phyloP scores from a whole-genome alignment of 2,888 invertebrate species.

The Habrosyne pyritoides region DNA sequence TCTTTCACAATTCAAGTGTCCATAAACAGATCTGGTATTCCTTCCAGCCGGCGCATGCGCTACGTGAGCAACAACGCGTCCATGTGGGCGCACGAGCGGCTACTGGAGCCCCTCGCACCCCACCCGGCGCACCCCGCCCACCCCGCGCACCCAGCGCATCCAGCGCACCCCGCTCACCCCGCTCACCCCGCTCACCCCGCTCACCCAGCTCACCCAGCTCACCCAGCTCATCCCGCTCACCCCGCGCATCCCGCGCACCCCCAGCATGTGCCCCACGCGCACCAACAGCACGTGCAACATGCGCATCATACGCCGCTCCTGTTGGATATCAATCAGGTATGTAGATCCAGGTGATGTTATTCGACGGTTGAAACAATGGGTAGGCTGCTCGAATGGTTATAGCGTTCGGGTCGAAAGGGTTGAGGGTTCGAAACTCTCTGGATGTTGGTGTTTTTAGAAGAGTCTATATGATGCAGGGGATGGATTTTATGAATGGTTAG shows the following conservation, averaged over 20 bases:
- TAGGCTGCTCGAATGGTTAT: background rate
- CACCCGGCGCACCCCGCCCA: slow-evolving; percentile 25
- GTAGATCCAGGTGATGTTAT: background rate
- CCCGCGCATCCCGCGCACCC: slow-evolving; percentile 17
- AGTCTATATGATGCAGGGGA: too few relatives aligned
- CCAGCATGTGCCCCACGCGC: slow-evolving; percentile 16
- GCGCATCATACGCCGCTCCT: slow-evolving; percentile 63
- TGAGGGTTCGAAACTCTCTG: background rate
- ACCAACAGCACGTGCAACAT: slow-evolving; percentile 32
- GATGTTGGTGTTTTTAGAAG: background rate
- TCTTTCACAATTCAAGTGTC: too few relatives aligned
- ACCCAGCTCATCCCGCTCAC: slow-evolving; percentile 29
- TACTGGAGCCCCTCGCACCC: slow-evolving; percentile 22
- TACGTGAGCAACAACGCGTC: slow-evolving; percentile 56
- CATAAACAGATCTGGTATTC: too few relatives aligned
- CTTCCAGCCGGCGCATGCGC: slow-evolving; percentile 73
- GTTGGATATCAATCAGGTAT: slow-evolving; percentile 73
- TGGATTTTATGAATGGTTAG: too few relatives aligned
- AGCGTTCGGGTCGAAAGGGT: background rate
- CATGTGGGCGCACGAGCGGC: slow-evolving; percentile 48
- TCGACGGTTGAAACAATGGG: slow-evolving; percentile 3
- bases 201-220: slow-evolving; percentile 33
- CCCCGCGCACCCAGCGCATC: slow-evolving; percentile 33
- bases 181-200: slow-evolving; percentile 25
- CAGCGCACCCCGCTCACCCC: slow-evolving; percentile 28